phyloP scores from a whole-genome alignment of 1,140 invertebrate genomes.

The Cylas formicarius region DNA sequence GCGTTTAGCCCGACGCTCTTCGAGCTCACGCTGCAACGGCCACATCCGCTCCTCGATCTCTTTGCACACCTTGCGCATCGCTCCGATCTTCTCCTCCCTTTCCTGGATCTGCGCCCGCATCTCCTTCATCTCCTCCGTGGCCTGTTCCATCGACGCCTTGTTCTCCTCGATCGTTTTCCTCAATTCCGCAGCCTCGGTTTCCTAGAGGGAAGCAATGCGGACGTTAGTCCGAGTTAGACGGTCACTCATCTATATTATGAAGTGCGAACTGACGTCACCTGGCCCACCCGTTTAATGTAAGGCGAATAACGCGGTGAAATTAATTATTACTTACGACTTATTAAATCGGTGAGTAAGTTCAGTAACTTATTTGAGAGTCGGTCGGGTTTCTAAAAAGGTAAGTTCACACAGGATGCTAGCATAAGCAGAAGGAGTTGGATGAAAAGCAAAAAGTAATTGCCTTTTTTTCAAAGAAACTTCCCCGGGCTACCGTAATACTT shows the following conservation, averaged over 20 bases:
- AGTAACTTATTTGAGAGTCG: too few relatives aligned
- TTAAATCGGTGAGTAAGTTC: too few relatives aligned
- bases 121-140: constrained; percentile 31
- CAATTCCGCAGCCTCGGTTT: constrained; percentile 38
- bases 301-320: too few relatives aligned
- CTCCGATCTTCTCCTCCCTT: constrained; percentile 34
- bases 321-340: too few relatives aligned
- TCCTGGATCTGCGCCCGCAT: constrained; percentile 31
- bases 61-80: constrained; percentile 35
- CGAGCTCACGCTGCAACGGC: constrained; percentile 40
- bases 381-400: too few relatives aligned
- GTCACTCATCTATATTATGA: neutral
- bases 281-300: too few relatives aligned
- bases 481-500: too few relatives aligned
- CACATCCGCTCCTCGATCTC: constrained; percentile 39
- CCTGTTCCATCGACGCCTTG: constrained; percentile 25
- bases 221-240: neutral
- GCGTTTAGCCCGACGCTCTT: constrained; percentile 31
- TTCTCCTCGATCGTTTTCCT: constrained; percentile 32
- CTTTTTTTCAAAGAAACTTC: too few relatives aligned
- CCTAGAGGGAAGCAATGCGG: constrained; percentile 19
- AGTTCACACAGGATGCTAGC: too few relatives aligned
- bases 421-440: too few relatives aligned
- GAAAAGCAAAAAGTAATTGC: too few relatives aligned
- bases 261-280: too few relatives aligned